Evolutionary conservation across 2,888 invertebrate genomes (phyloP).

Genomic region (Macrosiphum euphorbiae): DNA sequence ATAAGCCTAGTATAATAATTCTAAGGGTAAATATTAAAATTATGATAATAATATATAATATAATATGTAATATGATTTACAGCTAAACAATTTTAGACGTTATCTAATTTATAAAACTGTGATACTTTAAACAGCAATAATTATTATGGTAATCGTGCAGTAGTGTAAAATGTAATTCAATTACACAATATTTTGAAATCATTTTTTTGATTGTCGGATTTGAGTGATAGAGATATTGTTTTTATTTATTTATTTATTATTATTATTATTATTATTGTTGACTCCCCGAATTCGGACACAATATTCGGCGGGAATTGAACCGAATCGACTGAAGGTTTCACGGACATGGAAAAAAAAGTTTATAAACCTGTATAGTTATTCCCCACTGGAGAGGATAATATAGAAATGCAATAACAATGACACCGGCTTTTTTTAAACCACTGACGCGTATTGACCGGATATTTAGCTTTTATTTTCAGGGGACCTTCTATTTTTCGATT

Average conservation of each 20-base stretch:
- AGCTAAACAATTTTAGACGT: neutral
- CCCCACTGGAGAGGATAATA: constrained; percentile 23
- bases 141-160: neutral
- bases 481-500: constrained; percentile 20
- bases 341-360: neutral
- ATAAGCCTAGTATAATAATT: too few relatives aligned
- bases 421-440: constrained; percentile 47
- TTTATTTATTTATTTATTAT: neutral
- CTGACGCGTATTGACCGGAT: constrained; percentile 59
- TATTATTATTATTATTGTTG: neutral
- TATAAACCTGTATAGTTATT: constrained; percentile 51
- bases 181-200: neutral
- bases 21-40: neutral
- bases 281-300: neutral
- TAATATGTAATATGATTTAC: too few relatives aligned
- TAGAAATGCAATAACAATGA: constrained; percentile 60
- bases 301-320: constrained; percentile 11
- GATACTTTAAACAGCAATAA: neutral
- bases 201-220: neutral
- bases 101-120: neutral
- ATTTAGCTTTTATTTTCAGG: constrained; percentile 58
- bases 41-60: too few relatives aligned
- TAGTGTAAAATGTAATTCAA: neutral
- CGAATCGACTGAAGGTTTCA: constrained; percentile 18
- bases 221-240: neutral